These are phyloP conservation scores for Cavia porcellus DNA, from an alignment of 2,113 vertebrate genomes.

Conservation along the genomic window DNA sequence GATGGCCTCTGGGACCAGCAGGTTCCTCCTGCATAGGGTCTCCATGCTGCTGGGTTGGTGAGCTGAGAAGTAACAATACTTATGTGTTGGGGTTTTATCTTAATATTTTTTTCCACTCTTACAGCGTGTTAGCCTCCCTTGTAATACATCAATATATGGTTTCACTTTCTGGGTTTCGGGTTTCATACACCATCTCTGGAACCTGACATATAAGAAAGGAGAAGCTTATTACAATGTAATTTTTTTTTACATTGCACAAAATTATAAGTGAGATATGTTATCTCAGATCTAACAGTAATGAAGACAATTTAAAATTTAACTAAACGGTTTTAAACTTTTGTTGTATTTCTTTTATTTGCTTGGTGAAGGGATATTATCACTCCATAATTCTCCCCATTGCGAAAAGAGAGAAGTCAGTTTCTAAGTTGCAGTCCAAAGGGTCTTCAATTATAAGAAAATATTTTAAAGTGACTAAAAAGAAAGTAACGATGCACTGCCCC, in stretches of 20 bases:
- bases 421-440: neutral
- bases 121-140: neutral
- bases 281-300: neutral
- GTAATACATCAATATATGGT: neutral
- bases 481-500: rapidly evolving
- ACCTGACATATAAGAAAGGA: neutral
- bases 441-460: neutral
- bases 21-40: neutral
- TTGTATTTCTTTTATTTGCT: neutral
- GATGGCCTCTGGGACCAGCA: neutral
- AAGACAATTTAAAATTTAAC: neutral
- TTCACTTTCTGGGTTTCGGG: neutral
- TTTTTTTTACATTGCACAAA: neutral
- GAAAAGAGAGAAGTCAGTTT: neutral
- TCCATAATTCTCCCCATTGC: neutral
- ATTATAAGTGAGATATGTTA: neutral
- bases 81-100: neutral
- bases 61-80: neutral
- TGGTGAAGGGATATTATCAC: neutral
- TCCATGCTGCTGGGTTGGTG: too few relatives aligned
- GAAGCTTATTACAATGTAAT: neutral
- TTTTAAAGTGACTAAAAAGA: neutral
- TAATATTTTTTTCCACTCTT: neutral
- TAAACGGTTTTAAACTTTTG: neutral
- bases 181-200: neutral